These are phyloP conservation scores for Trypoxylus dichotomus DNA, from an alignment of 1,140 invertebrate genomes.

Conservation along the genomic window DNA sequence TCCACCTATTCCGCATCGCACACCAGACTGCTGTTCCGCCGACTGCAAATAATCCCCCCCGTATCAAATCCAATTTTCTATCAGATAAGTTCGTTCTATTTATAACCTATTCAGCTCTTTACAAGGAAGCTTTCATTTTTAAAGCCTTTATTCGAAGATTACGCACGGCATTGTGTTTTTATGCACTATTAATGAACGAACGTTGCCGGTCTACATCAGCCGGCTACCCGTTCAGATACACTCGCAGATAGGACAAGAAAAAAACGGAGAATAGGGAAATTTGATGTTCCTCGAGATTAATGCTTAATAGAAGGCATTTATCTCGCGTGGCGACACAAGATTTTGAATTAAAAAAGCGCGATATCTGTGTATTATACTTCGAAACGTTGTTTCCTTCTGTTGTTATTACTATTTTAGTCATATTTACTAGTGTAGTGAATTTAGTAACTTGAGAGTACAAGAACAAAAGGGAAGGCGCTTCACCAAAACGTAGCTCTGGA, in stretches of 20 bases:
- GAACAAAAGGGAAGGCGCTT: no score
- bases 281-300: no score
- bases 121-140: conserved; percentile 28
- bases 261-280: background rate
- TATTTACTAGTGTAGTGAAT: no score
- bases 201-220: background rate
- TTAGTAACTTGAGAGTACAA: no score
- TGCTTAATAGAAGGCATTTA: no score
- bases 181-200: conserved; percentile 29
- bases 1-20: background rate
- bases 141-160: conserved; percentile 30
- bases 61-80: conserved; percentile 33
- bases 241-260: background rate
- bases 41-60: conserved; percentile 29
- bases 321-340: no score
- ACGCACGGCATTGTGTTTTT: conserved; percentile 29
- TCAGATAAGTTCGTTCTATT: conserved; percentile 33
- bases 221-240: background rate
- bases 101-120: conserved; percentile 33
- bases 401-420: no score
- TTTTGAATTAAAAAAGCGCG: no score
- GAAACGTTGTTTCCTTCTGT: no score
- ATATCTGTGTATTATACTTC: no score
- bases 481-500: no score
- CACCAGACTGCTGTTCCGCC: background rate